Percentiles rank a stretch among this genome's conserved stretches.
Evolutionary conservation across 2,113 vertebrate species (phyloP).

Genomic region (Poeciliopsis prolifica): DNA sequence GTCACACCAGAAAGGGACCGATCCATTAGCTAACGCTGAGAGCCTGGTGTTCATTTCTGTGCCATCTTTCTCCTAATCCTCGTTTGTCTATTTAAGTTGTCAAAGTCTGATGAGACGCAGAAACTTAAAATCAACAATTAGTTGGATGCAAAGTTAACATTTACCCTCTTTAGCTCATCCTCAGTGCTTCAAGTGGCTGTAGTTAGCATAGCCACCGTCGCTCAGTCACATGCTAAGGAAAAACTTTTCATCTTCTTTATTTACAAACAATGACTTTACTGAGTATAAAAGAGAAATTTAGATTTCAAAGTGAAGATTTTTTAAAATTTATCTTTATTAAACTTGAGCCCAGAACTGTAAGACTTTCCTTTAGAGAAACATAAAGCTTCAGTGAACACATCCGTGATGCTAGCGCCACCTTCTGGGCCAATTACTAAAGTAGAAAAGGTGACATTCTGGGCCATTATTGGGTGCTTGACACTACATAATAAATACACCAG

Average conservation of each 20-base stretch:
- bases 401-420: neutral
- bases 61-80: no score
- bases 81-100: no score
- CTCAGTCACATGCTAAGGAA: no score
- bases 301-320: neutral
- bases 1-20: slow-evolving; percentile 35
- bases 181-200: neutral
- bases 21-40: no score
- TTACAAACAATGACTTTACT: neutral
- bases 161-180: no score
- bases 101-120: no score
- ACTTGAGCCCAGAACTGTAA: neutral
- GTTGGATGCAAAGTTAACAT: no score
- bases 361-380: neutral
- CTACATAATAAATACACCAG: no score
- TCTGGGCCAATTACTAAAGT: neutral
- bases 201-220: neutral
- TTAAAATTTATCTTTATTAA: neutral
- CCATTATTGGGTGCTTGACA: no score
- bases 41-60: no score
- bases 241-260: neutral
- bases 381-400: neutral
- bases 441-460: neutral
- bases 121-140: no score
- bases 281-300: neutral